Evolutionary conservation across 2,888 invertebrate species (phyloP).

Genomic region (Lamproptera curius): DNA sequence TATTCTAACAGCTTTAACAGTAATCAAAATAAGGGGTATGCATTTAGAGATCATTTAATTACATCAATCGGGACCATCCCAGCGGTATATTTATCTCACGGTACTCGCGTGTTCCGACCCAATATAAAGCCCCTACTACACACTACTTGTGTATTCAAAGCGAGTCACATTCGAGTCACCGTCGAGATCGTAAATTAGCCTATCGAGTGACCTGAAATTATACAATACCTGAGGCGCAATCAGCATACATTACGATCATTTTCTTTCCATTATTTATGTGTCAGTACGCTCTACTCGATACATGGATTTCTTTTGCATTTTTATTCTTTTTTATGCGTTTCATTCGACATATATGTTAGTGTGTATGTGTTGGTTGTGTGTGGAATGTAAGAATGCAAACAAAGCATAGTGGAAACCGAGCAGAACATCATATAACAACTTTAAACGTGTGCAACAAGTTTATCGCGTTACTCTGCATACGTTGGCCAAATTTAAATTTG

Average conservation of each 20-base stretch:
- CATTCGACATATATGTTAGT: too few relatives aligned
- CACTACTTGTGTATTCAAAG: conserved; percentile 6
- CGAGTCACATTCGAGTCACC: conserved; percentile 13
- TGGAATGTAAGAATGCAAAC: too few relatives aligned
- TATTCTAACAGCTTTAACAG: background rate
- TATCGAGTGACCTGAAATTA: conserved; percentile 10
- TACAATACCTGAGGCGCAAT: conserved; percentile 6
- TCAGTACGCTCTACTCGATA: background rate
- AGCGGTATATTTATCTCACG: conserved; percentile 54
- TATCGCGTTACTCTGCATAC: too few relatives aligned
- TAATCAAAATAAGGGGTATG: conserved; percentile 9
- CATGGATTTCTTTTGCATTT: background rate
- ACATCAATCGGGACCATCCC: conserved; percentile 29
- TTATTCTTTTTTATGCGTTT: too few relatives aligned
- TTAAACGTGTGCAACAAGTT: too few relatives aligned
- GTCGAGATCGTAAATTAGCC: conserved; percentile 13
- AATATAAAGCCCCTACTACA: conserved; percentile 30
- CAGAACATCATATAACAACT: too few relatives aligned
- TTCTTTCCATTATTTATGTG: conserved; percentile 1
- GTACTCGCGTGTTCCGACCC: conserved; percentile 49
- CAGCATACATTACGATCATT: conserved; percentile 7
- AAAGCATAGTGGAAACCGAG: too few relatives aligned
- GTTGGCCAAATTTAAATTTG: too few relatives aligned
- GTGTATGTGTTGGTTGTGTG: too few relatives aligned
- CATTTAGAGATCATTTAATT: conserved; percentile 15